Evolutionary conservation across 2,888 invertebrate genomes (phyloP), one percentile per base, ranked within the genome.

Genomic region (Phania funesta): DNA sequence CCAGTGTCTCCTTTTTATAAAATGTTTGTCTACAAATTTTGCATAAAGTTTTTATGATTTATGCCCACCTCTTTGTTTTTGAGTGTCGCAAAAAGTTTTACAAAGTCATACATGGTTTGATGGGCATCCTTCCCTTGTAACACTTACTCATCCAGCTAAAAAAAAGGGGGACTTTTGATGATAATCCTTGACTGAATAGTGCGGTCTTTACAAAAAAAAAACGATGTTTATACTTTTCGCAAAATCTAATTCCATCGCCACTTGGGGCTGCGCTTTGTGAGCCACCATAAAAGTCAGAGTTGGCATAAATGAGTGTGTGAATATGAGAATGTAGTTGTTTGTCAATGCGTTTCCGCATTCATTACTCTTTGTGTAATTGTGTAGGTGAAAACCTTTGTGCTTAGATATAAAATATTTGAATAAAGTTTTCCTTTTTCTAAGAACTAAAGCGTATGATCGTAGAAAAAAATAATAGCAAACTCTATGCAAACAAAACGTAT

Each of bases 101-200:
- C n/a, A n/a, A 26, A 6, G 6, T 6, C 6, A 26, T 5, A 26
- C 3, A 7, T 7, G 2, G 4, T 35, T 9, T 35, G 35, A 5
- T 35, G 16, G 41, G 6, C 29, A 35, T 50, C 56, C 65, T 54
- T 65, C 46, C 60, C 52, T 3, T 13, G 48, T 58, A 64, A 38
- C 50, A 41, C 20, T 32, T 9, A 64, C 29, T 48, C 68, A 68
- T 16, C 50, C 64, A 41, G 32, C 22, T 35, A 38, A 46, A 52
- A 44, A 68, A 22, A 7, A 16, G 16, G 26, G 18, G 5, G 32
- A 50, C 56, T 78, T 65, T 50, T 65, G 41, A 78, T 73, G 58
- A 73, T 58, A 78, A 65, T 78, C 71, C 65, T 71, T 78, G 58
- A 71, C 54, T 50, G 48, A 56, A 56, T 70, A 70, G 52, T 77